Evolutionary conservation across 2,113 vertebrate genomes (phyloP).

Genomic region (Gorilla gorilla): DNA sequence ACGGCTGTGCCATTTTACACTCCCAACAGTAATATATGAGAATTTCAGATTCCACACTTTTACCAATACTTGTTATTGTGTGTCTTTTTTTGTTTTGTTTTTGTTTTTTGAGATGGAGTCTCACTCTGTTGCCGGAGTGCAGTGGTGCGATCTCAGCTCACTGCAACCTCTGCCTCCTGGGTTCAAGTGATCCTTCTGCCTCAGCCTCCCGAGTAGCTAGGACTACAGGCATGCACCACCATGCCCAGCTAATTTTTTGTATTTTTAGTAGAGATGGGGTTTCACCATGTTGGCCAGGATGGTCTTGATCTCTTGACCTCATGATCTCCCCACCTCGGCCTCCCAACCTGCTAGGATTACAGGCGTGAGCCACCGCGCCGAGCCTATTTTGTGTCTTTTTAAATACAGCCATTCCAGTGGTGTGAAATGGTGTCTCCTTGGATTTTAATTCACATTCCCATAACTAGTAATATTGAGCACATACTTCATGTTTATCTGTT

Average conservation of each 20-base stretch:
- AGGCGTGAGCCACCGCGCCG: accelerated
- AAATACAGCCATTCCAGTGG: too few relatives aligned
- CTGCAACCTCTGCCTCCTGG: too few relatives aligned
- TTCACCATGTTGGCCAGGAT: too few relatives aligned
- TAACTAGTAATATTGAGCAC: background rate
- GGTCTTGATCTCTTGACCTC: too few relatives aligned
- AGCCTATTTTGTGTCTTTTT: background rate
- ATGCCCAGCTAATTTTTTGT: too few relatives aligned
- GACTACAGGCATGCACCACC: too few relatives aligned
- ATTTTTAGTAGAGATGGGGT: too few relatives aligned
- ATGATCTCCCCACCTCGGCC: too few relatives aligned
- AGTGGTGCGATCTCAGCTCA: too few relatives aligned
- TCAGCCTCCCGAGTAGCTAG: too few relatives aligned
- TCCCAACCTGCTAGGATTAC: too few relatives aligned
- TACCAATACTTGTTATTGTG: background rate
- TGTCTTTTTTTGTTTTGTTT: background rate
- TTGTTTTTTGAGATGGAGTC: background rate
- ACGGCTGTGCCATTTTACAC: background rate
- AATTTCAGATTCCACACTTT: background rate
- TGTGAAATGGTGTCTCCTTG: background rate
- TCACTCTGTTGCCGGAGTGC: background rate
- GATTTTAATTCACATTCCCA: background rate
- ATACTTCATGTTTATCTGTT: background rate
- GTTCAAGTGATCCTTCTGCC: too few relatives aligned
- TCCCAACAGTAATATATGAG: background rate